Base-by-base conservation (phyloP, 2,888 invertebrate genomes). In the Odiellus spinosus region DNA sequence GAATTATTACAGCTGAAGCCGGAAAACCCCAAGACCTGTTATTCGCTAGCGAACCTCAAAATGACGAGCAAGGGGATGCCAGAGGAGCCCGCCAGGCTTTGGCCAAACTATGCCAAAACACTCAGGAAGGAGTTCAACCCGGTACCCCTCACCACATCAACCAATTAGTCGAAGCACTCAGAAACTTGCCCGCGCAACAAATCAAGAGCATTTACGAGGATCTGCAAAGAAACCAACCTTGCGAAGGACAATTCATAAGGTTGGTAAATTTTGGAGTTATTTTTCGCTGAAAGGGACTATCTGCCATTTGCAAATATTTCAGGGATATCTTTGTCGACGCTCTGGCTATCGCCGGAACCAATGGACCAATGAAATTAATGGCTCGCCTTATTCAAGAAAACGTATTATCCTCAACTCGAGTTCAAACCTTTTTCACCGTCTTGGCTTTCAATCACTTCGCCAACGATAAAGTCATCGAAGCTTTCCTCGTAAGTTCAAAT, bases 241-340 rank as follows among this genome's bases (percentile, higher is more conserved):
- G 52, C 19, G 26, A 26, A 26, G 26, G 12, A 12, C 12, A 44
- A 44, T 17, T 41, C 36, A 36, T 47, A 44, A 45, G 21, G 26
- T 26, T 26, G 4, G 26, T 26, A 8, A 26, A 6, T n/a, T n/a
- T n/a, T n/a, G n/a, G n/a, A n/a, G n/a, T n/a, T n/a, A n/a, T n/a
- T n/a, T n/a, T n/a, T n/a, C n/a, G n/a, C n/a, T n/a, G n/a, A n/a
- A n/a, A n/a, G n/a, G n/a, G n/a, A n/a, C n/a, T n/a, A n/a, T n/a
- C n/a, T n/a, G n/a, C n/a, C n/a, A n/a, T n/a, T n/a, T n/a, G n/a
- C n/a, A n/a, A n/a, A n/a, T n/a, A 26, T 26, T 26, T 21, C 26
- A 52, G 52, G 21, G 53, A 53, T 17, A 34, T 56, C 2, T 54
- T 50, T 32, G 4, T 51, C 12, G 53, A 57, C 44, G 50, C 56